Percentiles rank a stretch among this genome's conserved stretches.
These are phyloP conservation scores for Aphrophora alni DNA, from an alignment of 2,888 invertebrate genomes.

Conservation along the genomic window DNA sequence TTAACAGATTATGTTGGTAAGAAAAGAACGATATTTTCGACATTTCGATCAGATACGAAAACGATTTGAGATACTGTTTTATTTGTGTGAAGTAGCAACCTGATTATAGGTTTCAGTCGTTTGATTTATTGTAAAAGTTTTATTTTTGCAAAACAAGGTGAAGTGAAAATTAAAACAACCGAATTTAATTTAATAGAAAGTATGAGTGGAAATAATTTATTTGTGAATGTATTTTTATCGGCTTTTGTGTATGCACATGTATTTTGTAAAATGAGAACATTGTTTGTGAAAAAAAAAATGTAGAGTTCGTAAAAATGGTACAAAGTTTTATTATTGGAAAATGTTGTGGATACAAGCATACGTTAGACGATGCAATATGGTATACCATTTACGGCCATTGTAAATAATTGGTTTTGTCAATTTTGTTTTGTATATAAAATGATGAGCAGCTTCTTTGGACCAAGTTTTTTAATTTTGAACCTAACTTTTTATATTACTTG, in stretches of 20 bases:
- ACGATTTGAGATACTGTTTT: not conserved
- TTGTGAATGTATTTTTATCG: not conserved
- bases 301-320: not conserved
- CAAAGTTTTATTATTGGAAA: not conserved
- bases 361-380: not conserved
- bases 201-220: not conserved
- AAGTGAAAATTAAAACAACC: not conserved
- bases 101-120: not conserved
- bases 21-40: not conserved
- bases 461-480: not conserved
- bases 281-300: not conserved
- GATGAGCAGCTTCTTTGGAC: not conserved
- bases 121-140: not conserved
- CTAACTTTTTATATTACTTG: not conserved
- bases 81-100: not conserved
- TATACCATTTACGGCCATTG: not conserved
- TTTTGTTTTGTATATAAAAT: not conserved
- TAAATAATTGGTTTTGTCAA: not conserved
- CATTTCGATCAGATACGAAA: not conserved
- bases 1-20: not conserved
- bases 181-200: not conserved
- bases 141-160: not conserved
- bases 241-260: not conserved
- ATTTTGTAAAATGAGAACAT: not conserved
- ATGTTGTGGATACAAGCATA: not conserved